These are phyloP conservation scores for Drosophila melanogaster DNA, from an alignment of 1,140 invertebrate genomes.

Conservation along the genomic window DNA sequence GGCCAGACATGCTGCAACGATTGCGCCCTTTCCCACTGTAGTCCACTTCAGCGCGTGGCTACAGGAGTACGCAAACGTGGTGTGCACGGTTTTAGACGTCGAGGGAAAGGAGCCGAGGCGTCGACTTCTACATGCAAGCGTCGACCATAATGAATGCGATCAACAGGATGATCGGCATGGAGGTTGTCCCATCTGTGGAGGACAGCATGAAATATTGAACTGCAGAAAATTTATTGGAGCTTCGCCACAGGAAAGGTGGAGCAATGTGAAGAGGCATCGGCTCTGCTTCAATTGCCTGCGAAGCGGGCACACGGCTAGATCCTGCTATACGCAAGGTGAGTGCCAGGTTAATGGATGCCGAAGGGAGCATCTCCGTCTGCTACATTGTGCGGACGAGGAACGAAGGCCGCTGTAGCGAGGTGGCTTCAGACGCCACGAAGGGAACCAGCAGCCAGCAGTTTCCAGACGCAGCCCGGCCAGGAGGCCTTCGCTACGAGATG, in stretches of 20 bases:
- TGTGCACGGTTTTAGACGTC: neutral
- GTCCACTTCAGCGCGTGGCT: neutral
- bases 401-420: neutral
- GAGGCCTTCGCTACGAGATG: too few species aligned
- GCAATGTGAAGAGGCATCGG: neutral
- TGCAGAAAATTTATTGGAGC: neutral
- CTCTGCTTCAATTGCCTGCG: neutral
- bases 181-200: conserved; percentile 1
- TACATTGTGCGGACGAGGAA: neutral
- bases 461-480: too few species aligned
- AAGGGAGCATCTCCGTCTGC: neutral
- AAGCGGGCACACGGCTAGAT: too few species aligned
- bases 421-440: neutral
- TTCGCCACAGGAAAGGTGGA: conserved; percentile 1
- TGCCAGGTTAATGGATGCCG: neutral
- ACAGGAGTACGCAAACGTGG: neutral
- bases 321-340: neutral
- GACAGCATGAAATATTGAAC: neutral
- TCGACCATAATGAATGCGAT: neutral
- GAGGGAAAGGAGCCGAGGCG: neutral
- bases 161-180: neutral
- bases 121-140: neutral
- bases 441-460: too few species aligned
- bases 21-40: too few species aligned
- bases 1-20: too few species aligned